Conservation (phyloP, 2,113 vertebrate species). For the Nymphicus hollandicus region DNA sequence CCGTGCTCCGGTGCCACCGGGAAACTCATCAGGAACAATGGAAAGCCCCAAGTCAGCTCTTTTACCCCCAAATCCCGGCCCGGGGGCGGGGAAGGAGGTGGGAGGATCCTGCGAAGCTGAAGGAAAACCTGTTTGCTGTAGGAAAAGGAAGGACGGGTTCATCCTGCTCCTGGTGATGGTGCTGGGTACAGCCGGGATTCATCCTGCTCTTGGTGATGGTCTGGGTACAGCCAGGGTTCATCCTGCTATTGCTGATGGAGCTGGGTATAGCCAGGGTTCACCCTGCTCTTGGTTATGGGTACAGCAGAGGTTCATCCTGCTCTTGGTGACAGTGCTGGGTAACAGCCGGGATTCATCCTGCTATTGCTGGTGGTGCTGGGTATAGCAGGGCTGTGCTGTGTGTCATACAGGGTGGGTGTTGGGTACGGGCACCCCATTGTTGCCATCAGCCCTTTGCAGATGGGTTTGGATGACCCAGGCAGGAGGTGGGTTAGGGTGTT, state of each 20-base stretch:
- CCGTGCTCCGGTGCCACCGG: constrained; percentile 1
- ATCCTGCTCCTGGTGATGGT: background rate
- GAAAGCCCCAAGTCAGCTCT: constrained; percentile 8
- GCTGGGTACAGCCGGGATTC: background rate
- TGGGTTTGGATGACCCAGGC: background rate
- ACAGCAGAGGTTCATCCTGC: background rate
- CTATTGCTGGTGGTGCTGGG: background rate
- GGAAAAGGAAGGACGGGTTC: background rate
- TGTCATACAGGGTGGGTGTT: background rate
- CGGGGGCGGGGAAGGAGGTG: background rate
- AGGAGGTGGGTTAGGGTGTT: background rate
- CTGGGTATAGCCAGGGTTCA: background rate
- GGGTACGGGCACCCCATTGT: background rate
- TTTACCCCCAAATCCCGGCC: background rate
- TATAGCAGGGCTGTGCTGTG: background rate
- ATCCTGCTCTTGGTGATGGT: background rate
- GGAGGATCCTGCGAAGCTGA: constrained; percentile 15
- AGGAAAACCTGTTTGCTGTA: constrained; percentile 32
- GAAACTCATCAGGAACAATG: constrained; percentile 65
- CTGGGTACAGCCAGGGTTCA: background rate
- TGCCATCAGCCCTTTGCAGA: background rate
- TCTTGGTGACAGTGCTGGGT: background rate
- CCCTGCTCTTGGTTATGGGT: background rate
- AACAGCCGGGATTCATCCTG: background rate
- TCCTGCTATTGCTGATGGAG: background rate